Base-by-base conservation (phyloP, 2,888 invertebrate genomes). In the Rosalia funebris region DNA sequence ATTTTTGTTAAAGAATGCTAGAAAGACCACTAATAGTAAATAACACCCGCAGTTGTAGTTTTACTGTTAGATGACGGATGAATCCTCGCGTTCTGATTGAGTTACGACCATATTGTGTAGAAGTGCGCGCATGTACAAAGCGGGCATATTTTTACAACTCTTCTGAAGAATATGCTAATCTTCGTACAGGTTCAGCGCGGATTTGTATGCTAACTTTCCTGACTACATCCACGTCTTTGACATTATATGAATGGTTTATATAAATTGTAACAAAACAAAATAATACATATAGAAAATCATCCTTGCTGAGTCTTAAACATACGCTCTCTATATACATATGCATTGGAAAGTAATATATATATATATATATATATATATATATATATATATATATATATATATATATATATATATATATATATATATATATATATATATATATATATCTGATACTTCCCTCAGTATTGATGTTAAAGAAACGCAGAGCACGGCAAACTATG, bases 41-140 rank as follows among this genome's bases (percentile, higher is more conserved):
- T 68, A 66, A 65, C 68, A 68, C 68, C 68, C 68, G 68, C 68
- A 57, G 66, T 66, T 61, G 66, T 65, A 57, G 47, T 57, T 68
- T 65, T 68, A 65, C 68, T 65, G 68, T 65, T 69, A 69, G 69
- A 69, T 69, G 69, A 69, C 66, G 69, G 69, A 69, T 69, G 66
- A 69, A 69, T 69, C 66, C 69, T 65, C 60, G 47, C 60, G 25
- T 63, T 60, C 62, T 69, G 69, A 69, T 66, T 69, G 69, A 69
- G 65, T 69, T 69, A 69, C 63, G 62, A 58, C 53, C 57, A 66
- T 66, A 69, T 69, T 69, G 69, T 69, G 56, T 62, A 41, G 62
- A 45, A 52, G 54, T 47, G 60, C 63, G 60, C 63, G 60, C 60
- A 60, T 63, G 53, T 55, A 32, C 53, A 52, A 56, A 58, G 57